Evolutionary conservation across 1,140 invertebrate species (phyloP).

Genomic region (Hypothenemus hampei): DNA sequence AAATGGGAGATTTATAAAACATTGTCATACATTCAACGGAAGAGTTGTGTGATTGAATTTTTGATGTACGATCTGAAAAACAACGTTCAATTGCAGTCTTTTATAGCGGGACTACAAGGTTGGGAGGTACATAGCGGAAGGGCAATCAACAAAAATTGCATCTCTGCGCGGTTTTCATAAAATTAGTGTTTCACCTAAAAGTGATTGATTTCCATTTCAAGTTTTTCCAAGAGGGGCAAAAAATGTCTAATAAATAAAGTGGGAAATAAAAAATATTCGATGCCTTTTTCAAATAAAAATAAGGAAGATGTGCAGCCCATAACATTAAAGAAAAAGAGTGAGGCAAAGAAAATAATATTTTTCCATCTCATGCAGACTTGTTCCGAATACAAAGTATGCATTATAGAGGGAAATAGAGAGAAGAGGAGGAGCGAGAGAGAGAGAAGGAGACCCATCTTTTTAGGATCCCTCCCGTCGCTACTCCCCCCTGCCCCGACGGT

Average conservation of each 20-base stretch:
- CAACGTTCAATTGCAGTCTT: too few species aligned
- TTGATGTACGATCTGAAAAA: constrained; percentile 24
- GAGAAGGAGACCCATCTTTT: constrained; percentile 38
- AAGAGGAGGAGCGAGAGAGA: too few species aligned
- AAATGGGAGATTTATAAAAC: constrained; percentile 26
- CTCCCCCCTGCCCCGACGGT: constrained; percentile 12
- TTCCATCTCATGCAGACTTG: constrained; percentile 41
- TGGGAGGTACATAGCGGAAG: too few species aligned
- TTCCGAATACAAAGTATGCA: constrained; percentile 43
- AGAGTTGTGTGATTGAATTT: constrained; percentile 27
- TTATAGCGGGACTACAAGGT: too few species aligned
- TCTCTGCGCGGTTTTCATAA: constrained; percentile 15
- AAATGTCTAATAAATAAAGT: not conserved
- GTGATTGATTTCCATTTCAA: not conserved
- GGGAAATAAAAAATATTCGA: constrained; percentile 20
- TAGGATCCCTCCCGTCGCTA: constrained; percentile 19
- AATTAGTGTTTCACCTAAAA: constrained; percentile 4
- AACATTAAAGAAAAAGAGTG: constrained; percentile 39
- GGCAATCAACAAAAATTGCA: too few species aligned
- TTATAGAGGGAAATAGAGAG: constrained; percentile 41
- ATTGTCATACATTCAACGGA: constrained; percentile 26
- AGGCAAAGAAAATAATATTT: constrained; percentile 44
- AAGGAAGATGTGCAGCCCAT: constrained; percentile 28
- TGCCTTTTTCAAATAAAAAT: constrained; percentile 23
- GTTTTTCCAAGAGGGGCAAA: not conserved